These are phyloP conservation scores for Thunnus maccoyii DNA, from an alignment of 2,113 vertebrate genomes.

Conservation along the genomic window DNA sequence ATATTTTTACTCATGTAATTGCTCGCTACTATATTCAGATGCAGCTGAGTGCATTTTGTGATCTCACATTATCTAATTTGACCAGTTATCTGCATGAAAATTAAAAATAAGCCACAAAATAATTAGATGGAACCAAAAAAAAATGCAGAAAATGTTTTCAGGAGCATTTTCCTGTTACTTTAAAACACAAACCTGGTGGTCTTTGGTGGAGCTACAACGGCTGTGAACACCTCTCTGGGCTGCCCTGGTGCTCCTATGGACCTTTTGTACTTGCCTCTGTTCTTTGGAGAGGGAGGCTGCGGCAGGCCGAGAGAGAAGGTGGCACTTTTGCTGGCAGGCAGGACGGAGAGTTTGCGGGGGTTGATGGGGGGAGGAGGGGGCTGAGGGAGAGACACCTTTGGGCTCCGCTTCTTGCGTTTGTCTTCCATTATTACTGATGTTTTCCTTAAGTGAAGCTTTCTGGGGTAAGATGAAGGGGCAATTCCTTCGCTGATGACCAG, in stretches of 20 bases:
- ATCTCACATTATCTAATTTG: not conserved
- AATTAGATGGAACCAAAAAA: too few species aligned
- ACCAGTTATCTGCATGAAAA: too few species aligned
- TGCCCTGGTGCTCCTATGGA: conserved; percentile 83
- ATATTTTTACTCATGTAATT: too few species aligned
- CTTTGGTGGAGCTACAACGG: conserved; percentile 81
- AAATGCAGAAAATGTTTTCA: not conserved
- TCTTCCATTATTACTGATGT: conserved; percentile 87
- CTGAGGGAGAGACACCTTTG: conserved; percentile 89
- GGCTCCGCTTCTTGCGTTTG: conserved; percentile 93
- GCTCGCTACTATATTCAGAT: too few species aligned
- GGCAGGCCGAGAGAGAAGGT: conserved; percentile 92
- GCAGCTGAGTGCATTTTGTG: not conserved
- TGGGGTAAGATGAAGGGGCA: not conserved
- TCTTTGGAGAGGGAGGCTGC: conserved; percentile 93
- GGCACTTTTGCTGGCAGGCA: conserved; percentile 92
- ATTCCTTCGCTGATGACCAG: conserved; percentile 19
- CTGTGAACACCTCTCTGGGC: conserved; percentile 79
- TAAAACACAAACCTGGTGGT: conserved; percentile 76
- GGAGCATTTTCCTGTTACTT: not conserved
- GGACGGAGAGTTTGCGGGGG: conserved; percentile 88
- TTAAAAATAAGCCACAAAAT: too few species aligned
- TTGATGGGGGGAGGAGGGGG: conserved; percentile 86
- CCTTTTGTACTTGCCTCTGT: conserved; percentile 91
- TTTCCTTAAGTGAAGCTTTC: conserved; percentile 2